Conservation (phyloP, 2,888 invertebrate genomes). For the Brenthis ino region DNA sequence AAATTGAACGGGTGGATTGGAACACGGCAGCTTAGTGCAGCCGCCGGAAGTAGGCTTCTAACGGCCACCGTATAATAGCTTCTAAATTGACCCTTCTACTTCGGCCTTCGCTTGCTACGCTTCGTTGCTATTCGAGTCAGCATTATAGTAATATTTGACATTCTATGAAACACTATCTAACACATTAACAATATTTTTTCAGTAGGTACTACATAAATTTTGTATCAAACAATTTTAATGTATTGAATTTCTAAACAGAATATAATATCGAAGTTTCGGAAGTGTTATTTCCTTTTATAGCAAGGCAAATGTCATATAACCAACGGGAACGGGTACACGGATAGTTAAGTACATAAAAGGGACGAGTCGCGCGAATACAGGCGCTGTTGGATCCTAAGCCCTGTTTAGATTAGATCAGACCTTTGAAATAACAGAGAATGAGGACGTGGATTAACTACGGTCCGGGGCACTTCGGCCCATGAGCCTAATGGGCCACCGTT, state of each 20-base stretch:
- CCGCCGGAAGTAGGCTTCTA: conserved; percentile 80
- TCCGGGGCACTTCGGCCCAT: conserved; percentile 79
- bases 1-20: conserved; percentile 76
- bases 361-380: conserved; percentile 79
- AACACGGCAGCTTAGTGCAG: conserved; percentile 78
- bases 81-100: conserved; percentile 68
- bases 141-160: conserved; percentile 50
- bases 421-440: conserved; percentile 83
- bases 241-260: conserved; percentile 50
- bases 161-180: conserved; percentile 18
- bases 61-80: conserved; percentile 79
- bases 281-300: conserved; percentile 76
- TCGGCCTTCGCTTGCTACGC: conserved; percentile 54
- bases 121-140: conserved; percentile 49
- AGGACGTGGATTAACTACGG: conserved; percentile 83
- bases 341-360: conserved; percentile 80
- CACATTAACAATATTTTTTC: conserved; percentile 3
- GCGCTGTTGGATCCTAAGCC: conserved; percentile 79
- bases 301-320: conserved; percentile 69
- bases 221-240: neutral
- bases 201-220: too few relatives aligned
- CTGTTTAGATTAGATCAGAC: conserved; percentile 83
- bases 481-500: conserved; percentile 80
- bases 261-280: conserved; percentile 70
- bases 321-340: conserved; percentile 62